phyloP scores from a whole-genome alignment of 2,113 vertebrate species.

The Bungarus multicinctus region DNA sequence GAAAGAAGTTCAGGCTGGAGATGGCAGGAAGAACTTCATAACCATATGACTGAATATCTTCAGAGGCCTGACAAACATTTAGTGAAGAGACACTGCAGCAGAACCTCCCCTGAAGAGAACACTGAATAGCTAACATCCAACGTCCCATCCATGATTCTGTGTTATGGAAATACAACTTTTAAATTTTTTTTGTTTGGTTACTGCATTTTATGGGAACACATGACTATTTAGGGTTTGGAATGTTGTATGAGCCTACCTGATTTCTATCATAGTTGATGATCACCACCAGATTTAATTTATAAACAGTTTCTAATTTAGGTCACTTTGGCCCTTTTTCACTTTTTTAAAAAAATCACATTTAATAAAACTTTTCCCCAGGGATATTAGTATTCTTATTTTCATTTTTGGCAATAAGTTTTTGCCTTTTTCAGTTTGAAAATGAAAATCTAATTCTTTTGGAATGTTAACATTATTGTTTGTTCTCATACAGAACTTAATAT shows the following conservation, averaged over 20 bases:
- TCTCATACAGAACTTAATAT: background rate
- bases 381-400: background rate
- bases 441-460: background rate
- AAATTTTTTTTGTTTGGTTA: background rate
- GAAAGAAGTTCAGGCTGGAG: background rate
- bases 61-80: background rate
- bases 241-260: background rate
- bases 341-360: background rate
- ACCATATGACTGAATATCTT: background rate
- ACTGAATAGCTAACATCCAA: background rate
- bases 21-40: background rate
- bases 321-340: background rate
- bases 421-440: background rate
- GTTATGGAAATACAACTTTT: background rate
- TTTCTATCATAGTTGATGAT: background rate
- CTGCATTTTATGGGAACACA: background rate
- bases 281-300: background rate
- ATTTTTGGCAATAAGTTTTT: background rate
- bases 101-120: background rate
- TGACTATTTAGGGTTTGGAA: background rate
- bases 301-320: background rate
- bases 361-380: background rate
- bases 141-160: background rate
- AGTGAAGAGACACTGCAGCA: background rate
- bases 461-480: background rate